Base-by-base conservation (phyloP, 2,888 invertebrate species). In the Sminthurides aquaticus region DNA sequence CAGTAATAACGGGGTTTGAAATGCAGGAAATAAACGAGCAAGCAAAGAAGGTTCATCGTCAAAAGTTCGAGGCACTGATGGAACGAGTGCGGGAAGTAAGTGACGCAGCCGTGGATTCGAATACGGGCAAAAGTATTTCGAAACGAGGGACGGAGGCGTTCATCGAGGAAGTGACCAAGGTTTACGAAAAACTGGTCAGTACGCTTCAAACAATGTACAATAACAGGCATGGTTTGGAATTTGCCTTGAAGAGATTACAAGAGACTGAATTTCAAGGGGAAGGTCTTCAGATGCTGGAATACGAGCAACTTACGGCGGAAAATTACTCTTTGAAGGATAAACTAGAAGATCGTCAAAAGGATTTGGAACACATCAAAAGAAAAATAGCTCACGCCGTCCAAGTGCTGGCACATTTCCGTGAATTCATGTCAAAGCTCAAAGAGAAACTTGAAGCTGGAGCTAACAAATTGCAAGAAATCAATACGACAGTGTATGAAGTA, bases 241-340 rank as follows among this genome's bases (percentile, higher is more conserved):
- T 66, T 26, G 27, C 60, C 3, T 26, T 66, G 8, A 60, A 64
- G 26, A 43, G 64, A 24, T 43, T 68, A 1, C 55, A 60, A 29
- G 68, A 65, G 26, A 66, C 68, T 1, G 68, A 68, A 66, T 29
- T 68, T 64, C 68, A 69, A 64, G 66, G 64, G 15, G 64, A 64
- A 52, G 69, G 66, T 15, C 58, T 69, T 2, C 66, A 69, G 55
- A 66, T 66, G 60, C 34, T 69, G 1, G 64, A 67, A 25, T 69
- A 66, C 48, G 69, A 69, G 56, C 69, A 69, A 60, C 57, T 69
- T 2, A 61, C 60, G 52, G 60, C 67, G 0, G 69, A 69, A 24
- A 69, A 69, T 62, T 54, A 60, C n/a, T 28, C 65, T 15, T 22
- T 69, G 26, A 66, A 66, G 48, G 64, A 63, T 24, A 64, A 63